Base-by-base conservation (phyloP, 2,888 invertebrate genomes). In the Drosophila aldrichi region DNA sequence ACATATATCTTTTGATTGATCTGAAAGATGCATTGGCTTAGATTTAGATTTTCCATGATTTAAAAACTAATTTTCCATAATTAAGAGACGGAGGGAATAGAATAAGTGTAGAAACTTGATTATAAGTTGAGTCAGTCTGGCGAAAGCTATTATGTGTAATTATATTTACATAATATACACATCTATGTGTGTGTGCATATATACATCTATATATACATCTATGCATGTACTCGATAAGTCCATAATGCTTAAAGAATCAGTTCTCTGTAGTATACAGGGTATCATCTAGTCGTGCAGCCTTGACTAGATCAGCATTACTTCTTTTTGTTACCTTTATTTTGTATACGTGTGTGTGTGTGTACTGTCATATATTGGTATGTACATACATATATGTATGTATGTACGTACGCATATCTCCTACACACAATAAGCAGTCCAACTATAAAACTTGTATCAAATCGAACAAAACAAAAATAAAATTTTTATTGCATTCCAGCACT, bases 361-460 rank as follows among this genome's bases (percentile, higher is more conserved):
- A 73, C 59, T 72, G 29, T 54, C 66, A 58, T 49, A 58, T 55
- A 44, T 40, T 49, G 29, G 60, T 60, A 43, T 54, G 46, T 76
- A 69, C 10, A 18, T 46, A 38, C 63, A 59, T 44, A 54, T 81
- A 55, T 65, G 66, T 57, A 68, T 69, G 73, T 81, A 55, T 65
- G 66, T 57, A 68, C 70, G 73, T 57, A 29, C 29, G 29, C 25
- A 32, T 32, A 68, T 73, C 86, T 86, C 82, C 88, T 88, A 89
- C 83, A 89, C 89, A 85, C 81, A 82, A 88, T 82, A 85, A 82
- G 61, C 86, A 59, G 82, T 81, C 81, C 81, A 82, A 89, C 84
- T 89, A 86, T 86, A 89, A 89, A 88, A 88, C 89, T 89, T 89
- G 86, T 83, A 89, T 88, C 82, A 88, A 88, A 88, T 83, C 86